A percentile compares a stretch with the other conserved stretches of the same genome.
Evolutionary conservation across 1,140 invertebrate species (phyloP).

Genomic region (Holotrichia oblita): DNA sequence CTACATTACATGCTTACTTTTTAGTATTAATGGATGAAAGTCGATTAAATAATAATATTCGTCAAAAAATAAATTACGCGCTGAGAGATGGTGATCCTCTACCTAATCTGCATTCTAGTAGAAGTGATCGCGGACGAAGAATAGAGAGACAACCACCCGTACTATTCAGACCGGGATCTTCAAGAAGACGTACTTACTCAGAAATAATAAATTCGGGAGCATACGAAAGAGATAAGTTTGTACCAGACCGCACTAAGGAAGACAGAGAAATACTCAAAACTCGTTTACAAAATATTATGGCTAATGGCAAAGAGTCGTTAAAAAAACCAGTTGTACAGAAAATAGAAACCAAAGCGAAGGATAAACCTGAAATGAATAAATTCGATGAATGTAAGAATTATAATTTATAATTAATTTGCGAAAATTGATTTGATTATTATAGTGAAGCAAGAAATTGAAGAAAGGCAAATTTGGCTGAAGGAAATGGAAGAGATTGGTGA

Average conservation of each 20-base stretch:
- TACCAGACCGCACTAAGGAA: constrained; percentile 61
- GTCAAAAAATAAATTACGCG: constrained; percentile 65
- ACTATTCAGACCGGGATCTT: constrained; percentile 64
- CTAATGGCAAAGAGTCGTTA: constrained; percentile 60
- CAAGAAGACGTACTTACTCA: constrained; percentile 66
- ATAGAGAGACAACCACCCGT: constrained; percentile 51
- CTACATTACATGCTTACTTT: too few relatives aligned
- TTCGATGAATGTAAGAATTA: constrained; percentile 64
- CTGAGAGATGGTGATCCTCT: constrained; percentile 64
- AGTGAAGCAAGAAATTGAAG: constrained; percentile 72
- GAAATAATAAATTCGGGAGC: constrained; percentile 67
- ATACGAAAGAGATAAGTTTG: constrained; percentile 63
- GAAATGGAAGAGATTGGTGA: constrained; percentile 73
- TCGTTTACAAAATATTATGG: constrained; percentile 64
- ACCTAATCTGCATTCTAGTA: constrained; percentile 50
- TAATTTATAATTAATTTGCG: not conserved
- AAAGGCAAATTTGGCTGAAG: constrained; percentile 70
- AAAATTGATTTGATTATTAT: constrained; percentile 13
- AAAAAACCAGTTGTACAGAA: constrained; percentile 47
- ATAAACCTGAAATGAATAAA: constrained; percentile 57
- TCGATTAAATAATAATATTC: constrained; percentile 66
- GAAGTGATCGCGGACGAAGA: not conserved
- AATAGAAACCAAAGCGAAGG: constrained; percentile 47
- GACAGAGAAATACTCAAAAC: constrained; percentile 65
- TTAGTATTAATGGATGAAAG: constrained; percentile 71